Conservation (phyloP, 2,797 vertebrate species). For the Brotula barbata region DNA sequence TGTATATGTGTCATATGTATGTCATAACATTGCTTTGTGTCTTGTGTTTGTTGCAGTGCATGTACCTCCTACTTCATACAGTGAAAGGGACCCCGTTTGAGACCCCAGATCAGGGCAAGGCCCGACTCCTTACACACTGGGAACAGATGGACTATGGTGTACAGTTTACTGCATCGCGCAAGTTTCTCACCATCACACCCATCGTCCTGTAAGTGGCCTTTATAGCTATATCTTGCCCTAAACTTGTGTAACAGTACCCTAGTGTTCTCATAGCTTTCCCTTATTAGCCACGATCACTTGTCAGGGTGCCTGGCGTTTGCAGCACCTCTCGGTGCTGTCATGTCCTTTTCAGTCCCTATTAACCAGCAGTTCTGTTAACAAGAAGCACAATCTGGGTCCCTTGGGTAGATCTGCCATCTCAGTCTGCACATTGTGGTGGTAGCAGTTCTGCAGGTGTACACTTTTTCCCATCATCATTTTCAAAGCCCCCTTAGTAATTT, state of each 20-base stretch:
- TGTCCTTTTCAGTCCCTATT: slow-evolving; percentile 40
- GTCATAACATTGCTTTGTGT: neutral
- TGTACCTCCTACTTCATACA: slow-evolving; percentile 96
- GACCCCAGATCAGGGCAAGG: slow-evolving; percentile 96
- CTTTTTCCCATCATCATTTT: neutral
- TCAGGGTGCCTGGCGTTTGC: slow-evolving; percentile 10
- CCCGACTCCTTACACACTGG: slow-evolving; percentile 94
- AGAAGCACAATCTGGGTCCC: slow-evolving; percentile 42
- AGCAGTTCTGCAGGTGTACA: slow-evolving; percentile 56
- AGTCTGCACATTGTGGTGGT: slow-evolving; percentile 40
- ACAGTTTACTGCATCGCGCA: slow-evolving; percentile 95
- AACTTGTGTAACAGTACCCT: neutral
- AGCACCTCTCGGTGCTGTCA: slow-evolving; percentile 16
- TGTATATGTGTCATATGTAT: neutral
- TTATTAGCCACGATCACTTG: slow-evolving; percentile 19
- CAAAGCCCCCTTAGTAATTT: slow-evolving; percentile 6
- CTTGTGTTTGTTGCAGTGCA: slow-evolving; percentile 80
- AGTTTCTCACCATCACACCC: slow-evolving; percentile 97
- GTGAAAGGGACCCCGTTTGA: slow-evolving; percentile 97
- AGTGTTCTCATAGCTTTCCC: slow-evolving; percentile 2
- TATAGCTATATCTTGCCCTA: neutral
- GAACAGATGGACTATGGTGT: slow-evolving; percentile 99
- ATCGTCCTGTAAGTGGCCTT: slow-evolving; percentile 89
- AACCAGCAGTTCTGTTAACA: slow-evolving; percentile 48
- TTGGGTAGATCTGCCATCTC: slow-evolving; percentile 41